Conservation (phyloP, 2,797 vertebrate species). For the Artibeus jamaicensis region DNA sequence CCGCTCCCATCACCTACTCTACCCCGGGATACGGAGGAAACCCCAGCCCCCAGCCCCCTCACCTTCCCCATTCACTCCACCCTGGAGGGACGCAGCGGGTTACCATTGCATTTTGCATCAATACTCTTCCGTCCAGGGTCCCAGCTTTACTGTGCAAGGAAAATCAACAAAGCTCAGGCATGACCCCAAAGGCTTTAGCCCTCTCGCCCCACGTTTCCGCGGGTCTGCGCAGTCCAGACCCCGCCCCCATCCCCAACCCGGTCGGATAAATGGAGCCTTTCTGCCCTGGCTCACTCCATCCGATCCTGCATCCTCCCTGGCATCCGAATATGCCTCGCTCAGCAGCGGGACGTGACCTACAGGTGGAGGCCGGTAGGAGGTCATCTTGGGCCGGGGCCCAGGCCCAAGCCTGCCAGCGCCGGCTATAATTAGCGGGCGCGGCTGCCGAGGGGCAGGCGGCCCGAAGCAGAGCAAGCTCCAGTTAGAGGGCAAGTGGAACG, state of each 20-base stretch:
- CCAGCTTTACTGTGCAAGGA: neutral
- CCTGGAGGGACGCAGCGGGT: neutral
- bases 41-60: neutral
- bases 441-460: neutral
- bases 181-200: neutral
- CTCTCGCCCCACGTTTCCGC: fast-evolving
- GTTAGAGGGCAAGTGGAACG: neutral
- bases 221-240: neutral
- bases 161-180: neutral
- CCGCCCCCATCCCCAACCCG: neutral
- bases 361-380: slow-evolving; percentile 11
- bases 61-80: neutral
- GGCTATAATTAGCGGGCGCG: slow-evolving; percentile 69
- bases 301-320: neutral
- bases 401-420: neutral
- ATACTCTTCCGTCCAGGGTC: neutral
- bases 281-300: neutral
- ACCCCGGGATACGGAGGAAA: neutral
- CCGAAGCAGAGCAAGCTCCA: neutral
- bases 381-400: slow-evolving; percentile 2
- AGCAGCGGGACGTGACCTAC: slow-evolving; percentile 30
- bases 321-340: slow-evolving; percentile 4
- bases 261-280: neutral
- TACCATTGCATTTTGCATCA: neutral
- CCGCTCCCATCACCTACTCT: neutral